phyloP scores from a whole-genome alignment of 2,113 vertebrate species.

The Zootoca vivipara region DNA sequence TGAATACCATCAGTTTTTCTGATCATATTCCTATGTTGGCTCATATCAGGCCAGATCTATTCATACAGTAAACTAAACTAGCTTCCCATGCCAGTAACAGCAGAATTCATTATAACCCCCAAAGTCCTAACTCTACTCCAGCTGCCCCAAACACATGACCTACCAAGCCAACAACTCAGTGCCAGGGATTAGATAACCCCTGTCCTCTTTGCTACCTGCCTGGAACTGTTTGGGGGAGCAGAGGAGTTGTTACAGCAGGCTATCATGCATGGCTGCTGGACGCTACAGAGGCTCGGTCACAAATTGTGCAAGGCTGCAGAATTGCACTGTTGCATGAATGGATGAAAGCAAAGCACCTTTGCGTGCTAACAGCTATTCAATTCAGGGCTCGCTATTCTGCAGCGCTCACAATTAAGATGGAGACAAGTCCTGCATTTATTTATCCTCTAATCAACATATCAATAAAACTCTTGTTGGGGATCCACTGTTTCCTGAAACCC shows the following conservation, averaged over 20 bases:
- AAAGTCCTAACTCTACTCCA: not conserved
- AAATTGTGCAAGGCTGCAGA: not conserved
- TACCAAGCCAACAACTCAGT: not conserved
- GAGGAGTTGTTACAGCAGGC: not conserved
- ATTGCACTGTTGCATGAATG: not conserved
- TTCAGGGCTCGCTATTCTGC: not conserved
- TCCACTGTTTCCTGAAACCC: conserved; percentile 56
- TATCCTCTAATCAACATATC: conserved; percentile 54
- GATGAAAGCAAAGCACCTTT: conserved; percentile 20
- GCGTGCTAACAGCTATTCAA: not conserved
- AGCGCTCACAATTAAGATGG: conserved; percentile 48
- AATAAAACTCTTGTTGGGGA: conserved; percentile 38
- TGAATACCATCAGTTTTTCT: not conserved
- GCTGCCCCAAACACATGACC: not conserved
- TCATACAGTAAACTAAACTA: not conserved
- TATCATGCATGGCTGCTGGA: not conserved
- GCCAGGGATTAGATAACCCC: not conserved
- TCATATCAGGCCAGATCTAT: not conserved
- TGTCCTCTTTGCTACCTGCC: not conserved
- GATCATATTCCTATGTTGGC: not conserved
- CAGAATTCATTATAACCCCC: not conserved
- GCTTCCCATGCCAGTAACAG: not conserved
- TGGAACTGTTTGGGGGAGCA: not conserved
- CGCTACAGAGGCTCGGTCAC: not conserved
- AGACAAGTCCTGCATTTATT: conserved; percentile 43